phyloP scores from a whole-genome alignment of 1,140 invertebrate genomes.

The Onthophagus taurus region DNA sequence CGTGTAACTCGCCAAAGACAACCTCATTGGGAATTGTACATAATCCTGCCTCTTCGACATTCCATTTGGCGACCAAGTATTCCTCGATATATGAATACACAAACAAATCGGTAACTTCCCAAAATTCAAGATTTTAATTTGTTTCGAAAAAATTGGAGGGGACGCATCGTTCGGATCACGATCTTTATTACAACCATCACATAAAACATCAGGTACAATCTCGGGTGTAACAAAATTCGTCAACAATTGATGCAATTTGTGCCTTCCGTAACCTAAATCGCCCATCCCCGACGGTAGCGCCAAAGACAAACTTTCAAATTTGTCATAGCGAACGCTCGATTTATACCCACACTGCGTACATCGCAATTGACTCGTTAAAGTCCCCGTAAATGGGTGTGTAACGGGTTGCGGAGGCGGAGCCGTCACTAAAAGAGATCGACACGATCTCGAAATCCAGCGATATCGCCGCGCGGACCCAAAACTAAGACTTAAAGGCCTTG shows the following conservation, averaged over 20 bases:
- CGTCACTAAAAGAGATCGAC: slow-evolving; percentile 38
- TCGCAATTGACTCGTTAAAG: slow-evolving; percentile 74
- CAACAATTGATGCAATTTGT: slow-evolving; percentile 59
- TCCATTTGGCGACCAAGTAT: slow-evolving; percentile 68
- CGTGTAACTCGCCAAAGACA: slow-evolving; percentile 71
- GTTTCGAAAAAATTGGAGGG: slow-evolving; percentile 44
- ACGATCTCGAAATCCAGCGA: slow-evolving; percentile 37
- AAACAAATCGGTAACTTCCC: slow-evolving; percentile 76
- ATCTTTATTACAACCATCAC: slow-evolving; percentile 60
- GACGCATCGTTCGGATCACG: slow-evolving; percentile 36
- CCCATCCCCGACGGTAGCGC: slow-evolving; percentile 51
- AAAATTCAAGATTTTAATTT: slow-evolving; percentile 74
- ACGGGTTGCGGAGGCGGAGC: slow-evolving; percentile 41
- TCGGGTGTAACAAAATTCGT: slow-evolving; percentile 76
- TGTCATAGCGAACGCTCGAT: slow-evolving; percentile 73
- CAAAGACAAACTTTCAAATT: slow-evolving; percentile 80
- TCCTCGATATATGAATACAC: slow-evolving; percentile 80
- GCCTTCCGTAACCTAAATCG: slow-evolving; percentile 42
- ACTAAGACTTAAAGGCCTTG: slow-evolving; percentile 29
- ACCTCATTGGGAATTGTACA: slow-evolving; percentile 74
- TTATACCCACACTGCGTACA: slow-evolving; percentile 73
- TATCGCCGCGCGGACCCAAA: slow-evolving; percentile 31
- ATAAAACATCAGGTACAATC: slow-evolving; percentile 72
- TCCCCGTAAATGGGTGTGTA: slow-evolving; percentile 63
- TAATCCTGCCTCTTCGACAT: slow-evolving; percentile 76